These are phyloP conservation scores for Pseudomugil gertrudae DNA, from an alignment of 2,797 vertebrate genomes.

Conservation along the genomic window DNA sequence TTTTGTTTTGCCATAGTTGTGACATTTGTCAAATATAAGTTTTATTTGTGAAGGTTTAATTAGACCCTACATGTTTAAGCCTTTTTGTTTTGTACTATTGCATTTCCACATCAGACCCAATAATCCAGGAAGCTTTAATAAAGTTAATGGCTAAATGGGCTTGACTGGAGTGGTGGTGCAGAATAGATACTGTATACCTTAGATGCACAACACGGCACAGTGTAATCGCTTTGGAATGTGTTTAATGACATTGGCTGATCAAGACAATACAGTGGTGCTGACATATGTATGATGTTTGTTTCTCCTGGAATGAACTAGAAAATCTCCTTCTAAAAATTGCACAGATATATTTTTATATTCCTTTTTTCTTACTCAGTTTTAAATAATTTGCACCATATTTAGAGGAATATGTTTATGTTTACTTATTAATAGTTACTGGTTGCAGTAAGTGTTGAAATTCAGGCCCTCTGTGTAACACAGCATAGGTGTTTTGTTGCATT, in stretches of 20 bases:
- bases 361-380: not conserved
- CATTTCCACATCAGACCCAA: not conserved
- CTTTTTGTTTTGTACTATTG: not conserved
- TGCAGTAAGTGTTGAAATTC: not conserved
- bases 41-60: not conserved
- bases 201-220: constrained; percentile 37
- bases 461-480: not conserved
- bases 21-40: not conserved
- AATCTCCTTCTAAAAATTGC: not conserved
- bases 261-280: not conserved
- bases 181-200: constrained; percentile 18
- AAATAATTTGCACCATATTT: not conserved
- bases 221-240: constrained; percentile 46
- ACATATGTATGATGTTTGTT: constrained; percentile 8
- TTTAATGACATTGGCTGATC: constrained; percentile 38
- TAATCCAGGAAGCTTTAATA: constrained; percentile 38
- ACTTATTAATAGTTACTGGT: not conserved
- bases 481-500: not conserved
- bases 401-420: not conserved
- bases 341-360: not conserved
- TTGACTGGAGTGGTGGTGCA: constrained; percentile 7
- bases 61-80: not conserved
- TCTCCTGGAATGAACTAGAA: not conserved
- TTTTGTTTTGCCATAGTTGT: not conserved
- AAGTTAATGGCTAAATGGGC: constrained; percentile 46